These are phyloP conservation scores for Dorcus parallelipipedus DNA, from an alignment of 2,888 invertebrate species.

Conservation along the genomic window DNA sequence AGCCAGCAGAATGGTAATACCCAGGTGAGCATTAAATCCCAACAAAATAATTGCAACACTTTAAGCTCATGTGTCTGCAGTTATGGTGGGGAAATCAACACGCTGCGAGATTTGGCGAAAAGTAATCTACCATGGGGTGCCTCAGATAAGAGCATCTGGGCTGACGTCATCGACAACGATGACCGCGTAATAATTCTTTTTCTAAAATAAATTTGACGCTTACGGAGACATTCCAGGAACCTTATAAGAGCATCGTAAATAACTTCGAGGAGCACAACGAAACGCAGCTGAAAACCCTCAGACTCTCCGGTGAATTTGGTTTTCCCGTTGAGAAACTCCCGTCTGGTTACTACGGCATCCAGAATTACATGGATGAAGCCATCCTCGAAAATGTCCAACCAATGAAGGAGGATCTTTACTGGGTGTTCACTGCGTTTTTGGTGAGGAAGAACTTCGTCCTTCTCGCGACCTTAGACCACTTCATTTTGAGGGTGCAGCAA, in stretches of 20 bases:
- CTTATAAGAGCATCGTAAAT: background rate
- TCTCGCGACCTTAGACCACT: conserved; percentile 7
- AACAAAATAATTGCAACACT: background rate
- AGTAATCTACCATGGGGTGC: conserved; percentile 2
- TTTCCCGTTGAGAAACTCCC: conserved; percentile 3
- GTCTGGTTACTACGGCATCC: background rate
- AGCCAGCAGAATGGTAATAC: background rate
- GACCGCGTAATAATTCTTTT: background rate
- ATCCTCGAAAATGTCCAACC: background rate
- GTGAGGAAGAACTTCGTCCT: conserved; percentile 12
- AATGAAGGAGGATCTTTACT: conserved; percentile 7
- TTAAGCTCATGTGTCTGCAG: background rate
- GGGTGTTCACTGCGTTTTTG: conserved; percentile 1
- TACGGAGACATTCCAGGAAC: background rate
- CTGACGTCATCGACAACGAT: background rate
- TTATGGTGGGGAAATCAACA: background rate
- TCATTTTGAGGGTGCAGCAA: conserved; percentile 5
- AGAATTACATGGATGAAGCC: background rate
- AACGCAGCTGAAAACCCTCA: background rate
- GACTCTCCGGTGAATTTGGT: background rate
- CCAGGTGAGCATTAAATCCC: background rate
- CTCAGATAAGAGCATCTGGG: background rate
- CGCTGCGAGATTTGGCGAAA: conserved; percentile 2
- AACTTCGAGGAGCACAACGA: conserved; percentile 2
- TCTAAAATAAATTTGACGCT: too few species aligned